Evolutionary conservation across 1,140 invertebrate species (phyloP).

Genomic region (Sycophila sp.): DNA sequence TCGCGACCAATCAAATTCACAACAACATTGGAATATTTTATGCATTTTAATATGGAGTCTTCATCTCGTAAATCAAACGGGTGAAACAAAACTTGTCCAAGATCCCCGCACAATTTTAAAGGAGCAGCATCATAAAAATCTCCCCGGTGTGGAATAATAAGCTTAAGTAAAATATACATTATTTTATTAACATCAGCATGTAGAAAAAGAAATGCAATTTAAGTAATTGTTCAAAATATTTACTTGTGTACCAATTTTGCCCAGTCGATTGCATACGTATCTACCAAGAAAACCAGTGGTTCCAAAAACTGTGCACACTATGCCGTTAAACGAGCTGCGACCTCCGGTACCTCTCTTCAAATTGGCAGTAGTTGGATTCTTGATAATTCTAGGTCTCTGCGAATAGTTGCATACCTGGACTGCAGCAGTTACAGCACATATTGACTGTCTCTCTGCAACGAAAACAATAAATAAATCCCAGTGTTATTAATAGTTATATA

Average conservation of each 20-base stretch:
- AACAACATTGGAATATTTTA: conserved; percentile 97
- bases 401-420: conserved; percentile 56
- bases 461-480: conserved; percentile 8
- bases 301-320: conserved; percentile 97
- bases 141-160: conserved; percentile 92
- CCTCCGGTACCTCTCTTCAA: conserved; percentile 92
- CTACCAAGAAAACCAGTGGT: conserved; percentile 87
- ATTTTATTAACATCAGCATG: not conserved
- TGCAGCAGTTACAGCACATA: conserved; percentile 32
- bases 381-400: conserved; percentile 52
- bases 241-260: conserved; percentile 87
- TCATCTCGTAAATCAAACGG: conserved; percentile 89
- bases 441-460: conserved; percentile 48
- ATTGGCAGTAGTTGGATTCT: conserved; percentile 69
- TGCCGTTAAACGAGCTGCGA: conserved; percentile 94
- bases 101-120: conserved; percentile 89
- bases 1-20: conserved; percentile 94
- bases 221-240: conserved; percentile 1
- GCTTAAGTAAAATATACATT: conserved; percentile 66
- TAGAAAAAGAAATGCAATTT: not conserved
- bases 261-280: conserved; percentile 87
- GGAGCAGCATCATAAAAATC: conserved; percentile 82
- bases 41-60: conserved; percentile 84
- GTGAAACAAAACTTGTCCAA: conserved; percentile 95
- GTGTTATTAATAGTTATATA: conserved; percentile 28